Evolutionary conservation across 2,888 invertebrate species (phyloP).

Genomic region (Eustalomyia histrio): DNA sequence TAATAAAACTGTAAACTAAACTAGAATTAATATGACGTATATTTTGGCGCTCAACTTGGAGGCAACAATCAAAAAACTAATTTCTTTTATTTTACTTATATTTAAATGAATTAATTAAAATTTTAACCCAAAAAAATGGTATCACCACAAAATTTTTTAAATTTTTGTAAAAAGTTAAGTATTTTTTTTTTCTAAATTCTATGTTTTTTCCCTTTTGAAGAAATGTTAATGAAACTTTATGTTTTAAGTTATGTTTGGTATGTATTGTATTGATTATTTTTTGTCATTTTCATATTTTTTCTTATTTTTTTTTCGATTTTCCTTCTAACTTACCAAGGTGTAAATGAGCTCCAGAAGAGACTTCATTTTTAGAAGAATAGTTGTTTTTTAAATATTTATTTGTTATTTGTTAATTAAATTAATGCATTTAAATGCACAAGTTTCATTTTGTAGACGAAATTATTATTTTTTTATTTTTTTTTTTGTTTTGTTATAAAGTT

Average conservation of each 20-base stretch:
- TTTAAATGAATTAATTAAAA: no score
- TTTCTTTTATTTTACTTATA: no score
- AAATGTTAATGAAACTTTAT: constrained; percentile 11
- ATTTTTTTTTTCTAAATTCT: constrained; percentile 7
- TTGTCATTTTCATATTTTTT: constrained; percentile 1
- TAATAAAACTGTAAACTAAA: no score
- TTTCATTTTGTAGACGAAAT: constrained; percentile 68
- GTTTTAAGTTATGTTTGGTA: constrained; percentile 34
- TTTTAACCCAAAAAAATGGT: no score
- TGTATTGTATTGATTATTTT: constrained; percentile 26
- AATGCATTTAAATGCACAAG: constrained; percentile 69
- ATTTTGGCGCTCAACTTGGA: no score
- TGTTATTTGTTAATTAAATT: constrained; percentile 63
- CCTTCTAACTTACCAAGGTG: constrained; percentile 94
- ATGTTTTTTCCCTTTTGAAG: constrained; percentile 44
- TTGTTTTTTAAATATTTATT: constrained; percentile 62
- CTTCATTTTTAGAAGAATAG: constrained; percentile 81
- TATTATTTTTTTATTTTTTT: constrained; percentile 67
- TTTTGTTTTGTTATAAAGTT: constrained; percentile 55
- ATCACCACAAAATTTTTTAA: no score
- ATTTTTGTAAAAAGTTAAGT: no score
- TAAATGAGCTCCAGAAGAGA: constrained; percentile 99
- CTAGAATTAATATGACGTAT: no score
- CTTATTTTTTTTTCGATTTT: constrained; percentile 56
- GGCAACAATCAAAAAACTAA: no score